Base-by-base conservation (phyloP, 2,113 vertebrate genomes). In the Saiga tatarica region DNA sequence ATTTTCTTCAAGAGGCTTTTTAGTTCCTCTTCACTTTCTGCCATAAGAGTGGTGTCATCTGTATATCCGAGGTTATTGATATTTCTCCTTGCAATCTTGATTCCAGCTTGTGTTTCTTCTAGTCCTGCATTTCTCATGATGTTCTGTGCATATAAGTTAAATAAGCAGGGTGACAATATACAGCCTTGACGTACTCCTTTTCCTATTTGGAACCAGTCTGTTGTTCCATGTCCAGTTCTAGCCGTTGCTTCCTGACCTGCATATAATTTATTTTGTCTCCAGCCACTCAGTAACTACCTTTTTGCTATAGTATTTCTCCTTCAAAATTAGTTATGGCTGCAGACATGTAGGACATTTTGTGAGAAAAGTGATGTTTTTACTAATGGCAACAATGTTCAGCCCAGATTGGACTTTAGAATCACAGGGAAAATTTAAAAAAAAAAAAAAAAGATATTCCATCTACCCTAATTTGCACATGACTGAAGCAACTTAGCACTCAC, bases 331-430 rank as follows among this genome's bases (percentile, higher is more conserved):
- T 33, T 59, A 81, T 55, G 36, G 8, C 3, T 59, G 15, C 3
- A 53, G 55, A 78, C 10, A 89, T 23, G 2, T 36, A 60, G 10
- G 45, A 89, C 25, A 53, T 64, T 64, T 96, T 83, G 28, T 53
- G 50, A 60, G 42, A 67, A 89, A 96, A 96, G 57, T 71, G 33
- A 33, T 85, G 7, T 26, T 76, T 83, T 87, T 55, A 79, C 21
- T 6, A 42, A 64, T 33, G 45, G 3, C 5, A 90, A 25, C 36
- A n/a, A 45, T 50, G 3, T 14, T 93, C 33, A 83, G 19, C 5
- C 9, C 6, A 55, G 5, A 3, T 9, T 89, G 16, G 16, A 86
- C 4, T 87, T 91, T 17, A 60, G 30, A 90, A 91, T 81, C 28
- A 94, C 7, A 30, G 23, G 16, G 59, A 12, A 53, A 28, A 91